Base-by-base conservation (phyloP, 2,113 vertebrate species). In the Macheiramphus alcinus region DNA sequence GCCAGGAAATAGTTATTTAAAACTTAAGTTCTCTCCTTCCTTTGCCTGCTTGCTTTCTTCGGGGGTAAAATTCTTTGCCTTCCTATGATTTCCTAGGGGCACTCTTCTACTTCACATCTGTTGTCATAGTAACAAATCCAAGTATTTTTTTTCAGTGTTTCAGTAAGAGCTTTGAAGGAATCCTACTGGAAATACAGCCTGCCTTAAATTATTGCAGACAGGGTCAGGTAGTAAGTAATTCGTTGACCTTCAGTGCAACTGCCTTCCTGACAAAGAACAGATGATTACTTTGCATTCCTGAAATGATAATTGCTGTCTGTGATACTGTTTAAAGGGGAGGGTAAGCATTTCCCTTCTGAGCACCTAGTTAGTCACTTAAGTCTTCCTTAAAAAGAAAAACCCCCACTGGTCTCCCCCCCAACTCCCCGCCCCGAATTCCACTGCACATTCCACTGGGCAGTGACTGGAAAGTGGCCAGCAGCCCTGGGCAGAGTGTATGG, bases 101-200 rank as follows among this genome's bases (percentile, higher is more conserved):
- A 62, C n/a, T 88, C 34, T 71, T 80, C 74, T 82, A 8, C 31
- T 91, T 83, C 63, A 14, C 68, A 59, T 94, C 85, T 88, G 85
- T 95, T 95, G 95, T 73, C 71, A 92, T 93, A 92, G 88, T 70
- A 94, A 94, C 92, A 94, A 80, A 83, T 86, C 85, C 74, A 82
- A 91, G 89, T 67, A 15, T 11, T 48, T 79, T 96, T 73, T 94
- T 74, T 47, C 71, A 61, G 22, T 21, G 17, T 93, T 83, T 80
- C 68, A 66, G 63, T 93, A 80, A 88, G 93, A 90, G 75, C 86
- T 96, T 73, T 86, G 75, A 75, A 63, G 55, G 75, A 88, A 74
- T 93, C 47, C 34, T 90, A 16, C 71, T 78, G 78, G 82, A 91
- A 88, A 47, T 83, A 67, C 79, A 86, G 42, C 79, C 88, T 90